Evolutionary conservation across 2,888 invertebrate genomes (phyloP).

Genomic region (Antheraea assamensis): DNA sequence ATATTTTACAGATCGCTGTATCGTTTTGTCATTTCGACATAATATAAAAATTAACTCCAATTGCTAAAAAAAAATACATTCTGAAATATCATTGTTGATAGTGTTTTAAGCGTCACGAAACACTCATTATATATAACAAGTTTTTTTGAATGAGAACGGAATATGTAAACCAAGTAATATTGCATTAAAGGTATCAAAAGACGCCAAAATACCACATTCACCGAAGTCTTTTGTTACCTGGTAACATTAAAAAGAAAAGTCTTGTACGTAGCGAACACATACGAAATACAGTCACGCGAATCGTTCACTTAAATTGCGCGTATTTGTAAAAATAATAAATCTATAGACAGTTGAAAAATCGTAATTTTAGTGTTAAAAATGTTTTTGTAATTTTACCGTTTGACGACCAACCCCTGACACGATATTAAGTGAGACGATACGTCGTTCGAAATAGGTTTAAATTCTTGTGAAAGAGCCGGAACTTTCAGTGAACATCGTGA

Average conservation of each 20-base stretch:
- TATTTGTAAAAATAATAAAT: background rate
- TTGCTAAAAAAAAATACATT: background rate
- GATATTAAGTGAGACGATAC: too few species aligned
- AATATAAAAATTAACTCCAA: background rate
- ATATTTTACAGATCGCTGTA: background rate
- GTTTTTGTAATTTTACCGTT: too few species aligned
- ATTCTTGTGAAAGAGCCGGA: too few species aligned
- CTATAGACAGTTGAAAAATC: background rate
- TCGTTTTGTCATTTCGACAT: too few species aligned
- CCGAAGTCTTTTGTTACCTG: constrained; percentile 55
- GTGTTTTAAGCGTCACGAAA: constrained; percentile 28
- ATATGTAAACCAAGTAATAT: constrained; percentile 38
- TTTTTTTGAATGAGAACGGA: constrained; percentile 46
- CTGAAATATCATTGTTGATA: constrained; percentile 23
- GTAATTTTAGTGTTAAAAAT: too few species aligned
- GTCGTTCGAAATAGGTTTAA: too few species aligned
- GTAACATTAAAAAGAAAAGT: constrained; percentile 51
- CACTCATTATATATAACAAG: constrained; percentile 33
- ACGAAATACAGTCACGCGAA: constrained; percentile 45
- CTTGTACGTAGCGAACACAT: constrained; percentile 42
- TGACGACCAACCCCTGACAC: too few species aligned
- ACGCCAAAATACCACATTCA: constrained; percentile 61
- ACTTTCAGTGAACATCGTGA: too few species aligned
- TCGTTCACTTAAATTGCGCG: background rate
- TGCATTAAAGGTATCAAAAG: constrained; percentile 48